Conservation (phyloP, 2,888 invertebrate genomes). For the Pterostichus madidus region DNA sequence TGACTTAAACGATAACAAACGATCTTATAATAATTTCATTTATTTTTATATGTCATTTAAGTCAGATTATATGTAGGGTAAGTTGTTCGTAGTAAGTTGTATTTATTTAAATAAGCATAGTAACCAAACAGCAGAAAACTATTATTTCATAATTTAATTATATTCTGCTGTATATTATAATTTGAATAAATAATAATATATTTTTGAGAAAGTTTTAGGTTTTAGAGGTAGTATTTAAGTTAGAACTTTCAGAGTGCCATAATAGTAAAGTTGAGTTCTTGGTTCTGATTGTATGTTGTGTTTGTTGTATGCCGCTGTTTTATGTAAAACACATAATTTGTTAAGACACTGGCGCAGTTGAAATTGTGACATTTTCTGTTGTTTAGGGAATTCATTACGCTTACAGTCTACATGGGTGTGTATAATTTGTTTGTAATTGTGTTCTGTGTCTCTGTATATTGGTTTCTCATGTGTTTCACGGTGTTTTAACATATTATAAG, state of each 20-base stretch:
- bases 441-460: slow-evolving; percentile 8
- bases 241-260: slow-evolving; percentile 4
- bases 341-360: slow-evolving; percentile 56
- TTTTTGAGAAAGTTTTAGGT: not conserved
- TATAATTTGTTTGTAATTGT: not conserved
- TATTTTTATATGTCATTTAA: too few species aligned
- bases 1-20: too few species aligned
- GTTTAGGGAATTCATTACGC: slow-evolving; percentile 58
- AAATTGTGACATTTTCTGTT: slow-evolving; percentile 10
- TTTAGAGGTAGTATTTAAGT: not conserved
- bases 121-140: too few species aligned
- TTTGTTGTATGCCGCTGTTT: slow-evolving; percentile 2
- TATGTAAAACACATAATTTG: slow-evolving; percentile 56
- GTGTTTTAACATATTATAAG: slow-evolving; percentile 63
- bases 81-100: too few species aligned
- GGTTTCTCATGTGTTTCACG: not conserved
- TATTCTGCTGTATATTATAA: too few species aligned
- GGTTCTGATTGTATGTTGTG: not conserved
- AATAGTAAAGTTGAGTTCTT: not conserved
- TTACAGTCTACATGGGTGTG: slow-evolving; percentile 12
- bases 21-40: too few species aligned
- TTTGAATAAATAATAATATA: too few species aligned
- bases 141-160: too few species aligned
- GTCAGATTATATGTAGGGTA: too few species aligned
- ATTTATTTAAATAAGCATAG: too few species aligned